Percentiles rank a stretch among this genome's conserved stretches.
Evolutionary conservation across 2,888 invertebrate species (phyloP).

Genomic region (Agrilus mali): DNA sequence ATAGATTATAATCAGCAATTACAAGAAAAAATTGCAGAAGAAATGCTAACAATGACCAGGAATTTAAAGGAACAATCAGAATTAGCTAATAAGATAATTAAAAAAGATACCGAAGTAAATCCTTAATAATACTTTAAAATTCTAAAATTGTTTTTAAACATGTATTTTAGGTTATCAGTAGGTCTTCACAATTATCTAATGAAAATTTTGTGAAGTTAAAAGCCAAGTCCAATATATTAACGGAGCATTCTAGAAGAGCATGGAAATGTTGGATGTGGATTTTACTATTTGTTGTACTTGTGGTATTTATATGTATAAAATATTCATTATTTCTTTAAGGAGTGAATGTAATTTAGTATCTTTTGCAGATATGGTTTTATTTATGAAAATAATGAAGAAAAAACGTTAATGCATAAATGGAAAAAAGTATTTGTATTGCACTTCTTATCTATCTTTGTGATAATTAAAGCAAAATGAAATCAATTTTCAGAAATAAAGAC

Average conservation of each 20-base stretch:
- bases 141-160: not conserved
- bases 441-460: not conserved
- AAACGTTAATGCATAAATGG: constrained; percentile 17
- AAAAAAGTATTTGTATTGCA: not conserved
- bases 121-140: not conserved
- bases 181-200: constrained; percentile 68
- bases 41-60: constrained; percentile 80
- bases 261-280: constrained; percentile 96
- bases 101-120: constrained; percentile 70
- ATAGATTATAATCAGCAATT: constrained; percentile 77
- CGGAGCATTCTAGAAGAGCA: constrained; percentile 72
- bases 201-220: constrained; percentile 63
- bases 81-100: constrained; percentile 80
- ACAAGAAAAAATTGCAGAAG: constrained; percentile 87
- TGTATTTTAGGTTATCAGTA: constrained; percentile 47
- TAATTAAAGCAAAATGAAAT: not conserved
- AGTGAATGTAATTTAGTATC: constrained; percentile 11
- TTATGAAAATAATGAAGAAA: constrained; percentile 85
- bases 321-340: constrained; percentile 1
- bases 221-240: constrained; percentile 68
- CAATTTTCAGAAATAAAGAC: not conserved
- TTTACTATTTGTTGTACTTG: constrained; percentile 72
- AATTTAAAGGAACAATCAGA: constrained; percentile 84
- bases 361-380: constrained; percentile 76
- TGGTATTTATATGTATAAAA: constrained; percentile 70